These are phyloP conservation scores for Orthosia gracilis DNA, from an alignment of 2,888 invertebrate genomes.

Conservation along the genomic window DNA sequence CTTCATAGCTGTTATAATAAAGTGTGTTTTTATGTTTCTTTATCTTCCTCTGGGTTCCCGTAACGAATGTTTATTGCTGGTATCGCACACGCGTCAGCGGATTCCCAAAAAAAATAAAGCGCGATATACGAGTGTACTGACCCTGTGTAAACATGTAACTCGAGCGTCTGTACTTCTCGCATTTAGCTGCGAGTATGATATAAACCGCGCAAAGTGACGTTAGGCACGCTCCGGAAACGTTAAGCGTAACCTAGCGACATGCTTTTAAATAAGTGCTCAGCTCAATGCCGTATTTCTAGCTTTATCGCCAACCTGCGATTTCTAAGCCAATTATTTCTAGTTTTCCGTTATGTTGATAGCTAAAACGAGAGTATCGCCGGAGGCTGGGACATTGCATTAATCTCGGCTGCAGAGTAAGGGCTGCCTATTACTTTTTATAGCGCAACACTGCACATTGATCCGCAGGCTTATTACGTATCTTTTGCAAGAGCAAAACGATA, in stretches of 20 bases:
- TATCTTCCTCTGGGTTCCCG: slow-evolving; percentile 64
- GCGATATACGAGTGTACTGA: slow-evolving; percentile 69
- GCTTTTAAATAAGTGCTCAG: slow-evolving; percentile 48
- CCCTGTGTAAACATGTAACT: slow-evolving; percentile 72
- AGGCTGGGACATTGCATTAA: slow-evolving; percentile 52
- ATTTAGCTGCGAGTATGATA: slow-evolving; percentile 58
- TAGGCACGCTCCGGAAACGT: slow-evolving; percentile 63
- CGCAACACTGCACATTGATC: slow-evolving; percentile 28
- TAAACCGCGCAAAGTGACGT: slow-evolving; percentile 63
- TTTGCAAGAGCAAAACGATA: too few relatives aligned
- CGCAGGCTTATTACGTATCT: too few relatives aligned
- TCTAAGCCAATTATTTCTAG: slow-evolving; percentile 56
- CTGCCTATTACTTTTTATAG: slow-evolving; percentile 51
- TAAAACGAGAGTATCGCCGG: slow-evolving; percentile 46
- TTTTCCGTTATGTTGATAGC: slow-evolving; percentile 59
- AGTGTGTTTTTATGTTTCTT: slow-evolving; percentile 63
- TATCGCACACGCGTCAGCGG: slow-evolving; percentile 73
- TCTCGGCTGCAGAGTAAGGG: slow-evolving; percentile 37
- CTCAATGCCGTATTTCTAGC: slow-evolving; percentile 43
- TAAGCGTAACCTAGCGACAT: slow-evolving; percentile 46
- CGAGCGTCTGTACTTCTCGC: slow-evolving; percentile 61
- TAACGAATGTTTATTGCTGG: slow-evolving; percentile 77
- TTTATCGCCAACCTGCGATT: slow-evolving; percentile 48
- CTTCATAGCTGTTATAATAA: slow-evolving; percentile 60
- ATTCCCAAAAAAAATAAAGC: slow-evolving; percentile 72